phyloP scores from a whole-genome alignment of 2,113 vertebrate species.

The Chionis minor region DNA sequence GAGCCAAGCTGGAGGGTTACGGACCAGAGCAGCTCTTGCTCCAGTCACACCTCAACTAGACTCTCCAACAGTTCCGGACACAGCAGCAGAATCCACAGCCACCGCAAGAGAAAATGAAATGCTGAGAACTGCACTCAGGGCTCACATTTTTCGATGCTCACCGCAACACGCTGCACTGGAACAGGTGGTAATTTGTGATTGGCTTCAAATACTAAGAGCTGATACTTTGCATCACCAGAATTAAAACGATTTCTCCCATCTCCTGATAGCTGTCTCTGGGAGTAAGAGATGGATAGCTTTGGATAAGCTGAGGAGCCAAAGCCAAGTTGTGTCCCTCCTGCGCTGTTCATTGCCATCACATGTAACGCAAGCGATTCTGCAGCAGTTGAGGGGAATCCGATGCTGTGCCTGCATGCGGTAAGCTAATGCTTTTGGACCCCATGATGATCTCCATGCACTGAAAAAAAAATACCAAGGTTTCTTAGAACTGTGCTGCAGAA shows the following conservation, averaged over 20 bases:
- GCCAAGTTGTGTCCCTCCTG: not conserved
- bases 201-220: not conserved
- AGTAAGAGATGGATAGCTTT: not conserved
- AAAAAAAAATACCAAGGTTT: not conserved
- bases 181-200: not conserved
- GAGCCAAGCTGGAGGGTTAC: not conserved
- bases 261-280: not conserved
- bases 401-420: not conserved
- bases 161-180: not conserved
- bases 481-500: not conserved
- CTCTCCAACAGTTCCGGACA: not conserved
- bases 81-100: not conserved
- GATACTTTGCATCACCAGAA: not conserved
- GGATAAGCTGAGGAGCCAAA: not conserved
- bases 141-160: not conserved
- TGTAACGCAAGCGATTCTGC: not conserved
- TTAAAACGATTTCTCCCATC: not conserved
- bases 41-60: not conserved
- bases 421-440: not conserved
- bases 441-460: not conserved
- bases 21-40: not conserved
- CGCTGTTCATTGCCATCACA: not conserved
- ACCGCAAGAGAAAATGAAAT: not conserved
- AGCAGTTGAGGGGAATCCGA: fast-evolving
- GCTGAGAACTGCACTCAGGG: not conserved